Conservation (phyloP, 2,797 vertebrate genomes). For the Peromyscus aztecus region DNA sequence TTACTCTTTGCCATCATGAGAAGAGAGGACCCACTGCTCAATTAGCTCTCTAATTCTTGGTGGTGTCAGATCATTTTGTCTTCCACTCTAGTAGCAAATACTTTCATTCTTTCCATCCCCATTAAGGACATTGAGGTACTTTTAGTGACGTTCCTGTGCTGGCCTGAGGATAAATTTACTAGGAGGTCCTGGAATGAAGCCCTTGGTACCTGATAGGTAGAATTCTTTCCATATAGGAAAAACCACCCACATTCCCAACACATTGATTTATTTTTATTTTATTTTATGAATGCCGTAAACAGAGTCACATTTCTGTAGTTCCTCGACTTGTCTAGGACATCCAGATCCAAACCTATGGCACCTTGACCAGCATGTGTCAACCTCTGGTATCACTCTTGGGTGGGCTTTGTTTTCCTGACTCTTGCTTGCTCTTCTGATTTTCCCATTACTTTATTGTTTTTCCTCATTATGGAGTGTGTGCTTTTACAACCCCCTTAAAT, state of each 20-base stretch:
- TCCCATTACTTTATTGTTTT: slow-evolving; percentile 49
- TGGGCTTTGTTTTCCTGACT: not conserved
- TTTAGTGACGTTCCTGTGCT: not conserved
- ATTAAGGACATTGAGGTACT: not conserved
- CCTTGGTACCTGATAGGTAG: not conserved
- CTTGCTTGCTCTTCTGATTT: slow-evolving; percentile 38
- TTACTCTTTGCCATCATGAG: accelerated
- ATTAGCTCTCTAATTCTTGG: not conserved
- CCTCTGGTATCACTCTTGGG: no score
- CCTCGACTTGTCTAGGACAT: not conserved
- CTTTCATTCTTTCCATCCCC: not conserved
- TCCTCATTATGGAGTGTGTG: slow-evolving; percentile 14
- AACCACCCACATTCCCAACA: not conserved
- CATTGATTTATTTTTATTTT: slow-evolving; percentile 41
- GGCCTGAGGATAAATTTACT: no score
- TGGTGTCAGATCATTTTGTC: not conserved
- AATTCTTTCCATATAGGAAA: slow-evolving; percentile 15
- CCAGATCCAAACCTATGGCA: not conserved
- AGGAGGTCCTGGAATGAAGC: not conserved
- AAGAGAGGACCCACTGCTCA: not conserved
- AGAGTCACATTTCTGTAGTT: not conserved
- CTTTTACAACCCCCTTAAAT: slow-evolving; percentile 58
- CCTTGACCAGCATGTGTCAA: not conserved
- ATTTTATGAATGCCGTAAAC: slow-evolving; percentile 4
- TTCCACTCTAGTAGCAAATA: not conserved